Conservation (phyloP, 1,140 invertebrate genomes). For the Musca domestica region DNA sequence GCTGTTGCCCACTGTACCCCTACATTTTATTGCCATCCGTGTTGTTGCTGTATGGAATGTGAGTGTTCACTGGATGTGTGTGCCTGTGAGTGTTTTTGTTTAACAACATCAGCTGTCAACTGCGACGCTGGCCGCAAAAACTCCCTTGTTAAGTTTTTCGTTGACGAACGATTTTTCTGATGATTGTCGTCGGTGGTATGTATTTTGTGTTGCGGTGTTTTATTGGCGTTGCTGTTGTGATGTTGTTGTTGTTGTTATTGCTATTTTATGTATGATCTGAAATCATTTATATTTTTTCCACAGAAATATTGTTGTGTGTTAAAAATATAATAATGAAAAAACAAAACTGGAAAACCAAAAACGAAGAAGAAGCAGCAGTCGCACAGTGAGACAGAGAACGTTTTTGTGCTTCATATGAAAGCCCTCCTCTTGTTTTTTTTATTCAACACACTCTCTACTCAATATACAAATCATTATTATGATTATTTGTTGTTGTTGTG, state of each 20-base stretch:
- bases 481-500: too few relatives aligned
- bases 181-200: too few relatives aligned
- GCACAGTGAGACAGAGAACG: too few relatives aligned
- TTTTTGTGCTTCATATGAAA: not conserved
- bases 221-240: not conserved
- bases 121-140: not conserved
- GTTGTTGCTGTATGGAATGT: too few relatives aligned
- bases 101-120: not conserved
- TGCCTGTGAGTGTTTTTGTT: too few relatives aligned
- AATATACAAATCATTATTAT: too few relatives aligned
- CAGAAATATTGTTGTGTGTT: not conserved
- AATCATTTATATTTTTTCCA: not conserved
- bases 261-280: too few relatives aligned
- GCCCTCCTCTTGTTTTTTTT: conserved; percentile 3
- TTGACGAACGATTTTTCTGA: too few relatives aligned
- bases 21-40: too few relatives aligned
- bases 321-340: conserved; percentile 1
- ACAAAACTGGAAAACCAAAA: conserved; percentile 2
- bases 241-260: not conserved
- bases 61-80: too few relatives aligned
- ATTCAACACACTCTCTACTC: too few relatives aligned
- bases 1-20: too few relatives aligned
- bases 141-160: conserved; percentile 20
- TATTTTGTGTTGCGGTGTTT: not conserved
- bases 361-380: not conserved